A percentile compares a stretch with the other conserved stretches of the same genome.
These are phyloP conservation scores for Thalassophryne amazonica DNA, from an alignment of 2,797 vertebrate species.

Conservation along the genomic window DNA sequence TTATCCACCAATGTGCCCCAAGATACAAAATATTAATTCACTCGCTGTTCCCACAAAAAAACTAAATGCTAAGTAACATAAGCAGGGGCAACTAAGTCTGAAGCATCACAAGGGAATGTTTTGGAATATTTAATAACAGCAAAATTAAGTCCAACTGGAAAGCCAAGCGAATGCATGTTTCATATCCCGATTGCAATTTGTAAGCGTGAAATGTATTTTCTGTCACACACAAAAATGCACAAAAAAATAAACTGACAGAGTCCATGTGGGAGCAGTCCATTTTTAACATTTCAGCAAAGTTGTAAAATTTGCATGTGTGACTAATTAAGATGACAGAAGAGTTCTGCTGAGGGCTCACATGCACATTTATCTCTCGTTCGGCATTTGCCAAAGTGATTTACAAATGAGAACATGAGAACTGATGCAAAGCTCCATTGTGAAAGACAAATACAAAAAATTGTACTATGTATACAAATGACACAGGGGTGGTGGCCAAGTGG, in stretches of 20 bases:
- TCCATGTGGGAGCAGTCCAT: background rate
- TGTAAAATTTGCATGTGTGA: slow-evolving; percentile 20
- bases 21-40: background rate
- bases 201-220: background rate
- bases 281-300: slow-evolving; percentile 33
- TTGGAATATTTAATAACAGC: slow-evolving; percentile 3
- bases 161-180: slow-evolving; percentile 1
- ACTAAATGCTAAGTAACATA: background rate
- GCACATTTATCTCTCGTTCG: too few relatives aligned
- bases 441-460: too few relatives aligned
- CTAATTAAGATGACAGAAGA: slow-evolving; percentile 10
- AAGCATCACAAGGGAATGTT: background rate
- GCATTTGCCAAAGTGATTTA: too few relatives aligned
- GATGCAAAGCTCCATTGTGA: too few relatives aligned
- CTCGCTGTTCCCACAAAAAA: background rate
- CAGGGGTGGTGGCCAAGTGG: too few relatives aligned
- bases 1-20: background rate
- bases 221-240: too few relatives aligned
- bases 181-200: background rate
- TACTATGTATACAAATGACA: too few relatives aligned
- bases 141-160: slow-evolving; percentile 12
- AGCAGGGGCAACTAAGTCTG: background rate
- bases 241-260: background rate
- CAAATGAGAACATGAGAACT: too few relatives aligned
- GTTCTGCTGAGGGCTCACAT: background rate